Percentiles rank a stretch among this genome's conserved stretches.
Evolutionary conservation across 1,140 invertebrate genomes (phyloP).

Genomic region (Caenorhabditis tropicalis): DNA sequence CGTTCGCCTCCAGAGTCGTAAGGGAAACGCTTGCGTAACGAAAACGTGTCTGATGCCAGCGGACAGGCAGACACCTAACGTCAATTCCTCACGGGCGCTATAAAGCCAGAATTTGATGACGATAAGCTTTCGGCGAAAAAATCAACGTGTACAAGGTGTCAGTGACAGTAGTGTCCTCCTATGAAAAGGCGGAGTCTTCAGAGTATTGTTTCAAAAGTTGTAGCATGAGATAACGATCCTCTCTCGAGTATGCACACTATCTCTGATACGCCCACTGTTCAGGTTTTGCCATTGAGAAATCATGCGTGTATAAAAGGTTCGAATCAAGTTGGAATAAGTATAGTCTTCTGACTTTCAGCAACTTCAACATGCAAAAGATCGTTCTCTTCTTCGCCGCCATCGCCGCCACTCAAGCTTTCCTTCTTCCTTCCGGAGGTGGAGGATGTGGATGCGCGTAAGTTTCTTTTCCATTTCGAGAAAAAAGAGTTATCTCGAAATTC

Average conservation of each 20-base stretch:
- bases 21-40: constrained; percentile 33
- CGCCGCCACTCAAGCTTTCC: constrained; percentile 15
- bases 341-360: constrained; percentile 29
- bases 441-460: constrained; percentile 41
- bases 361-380: constrained; percentile 5
- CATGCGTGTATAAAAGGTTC: neutral
- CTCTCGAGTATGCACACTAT: neutral
- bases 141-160: constrained; percentile 35
- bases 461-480: neutral
- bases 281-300: neutral
- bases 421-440: constrained; percentile 21
- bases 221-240: neutral
- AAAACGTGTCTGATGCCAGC: constrained; percentile 23
- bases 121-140: constrained; percentile 40
- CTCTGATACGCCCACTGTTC: constrained; percentile 1
- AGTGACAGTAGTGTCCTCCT: neutral
- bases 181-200: constrained; percentile 28
- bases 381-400: constrained; percentile 6
- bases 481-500: neutral
- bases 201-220: constrained; percentile 41
- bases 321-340: neutral
- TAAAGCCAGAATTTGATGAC: constrained; percentile 28
- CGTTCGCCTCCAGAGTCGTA: constrained; percentile 24
- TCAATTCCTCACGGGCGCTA: neutral
- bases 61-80: neutral